Evolutionary conservation across 1,140 invertebrate genomes (phyloP), one percentile per base, ranked within the genome.

Genomic region (Diorhabda carinulata): DNA sequence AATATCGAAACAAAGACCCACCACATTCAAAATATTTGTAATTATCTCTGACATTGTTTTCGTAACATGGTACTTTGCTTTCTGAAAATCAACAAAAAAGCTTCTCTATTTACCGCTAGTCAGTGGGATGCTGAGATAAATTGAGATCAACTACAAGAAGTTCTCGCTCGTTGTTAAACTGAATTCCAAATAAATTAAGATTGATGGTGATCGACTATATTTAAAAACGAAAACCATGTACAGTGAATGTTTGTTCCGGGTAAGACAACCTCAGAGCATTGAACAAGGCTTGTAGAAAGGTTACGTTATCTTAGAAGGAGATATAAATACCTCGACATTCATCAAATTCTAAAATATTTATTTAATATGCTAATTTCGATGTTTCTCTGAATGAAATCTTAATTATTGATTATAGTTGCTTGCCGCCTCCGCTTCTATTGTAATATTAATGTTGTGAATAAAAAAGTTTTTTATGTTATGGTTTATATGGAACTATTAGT

Each of bases 361-460:
- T 52, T 52, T 52, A 52, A 52, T 52, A 52, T 52, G 47, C 47
- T 52, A 52, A 52, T 52, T n/a, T 52, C n/a, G 47, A 52, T n/a
- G 47, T 52, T 6, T 52, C 47, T 52, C 47, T 52, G n/a, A 52
- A 8, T n/a, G 6, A 52, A 52, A 52, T 52, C n/a, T 52, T 52
- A 52, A 52, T 52, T 52, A 52, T 52, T 52, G 2, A 52, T 52
- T 52, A 3, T 52, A n/a, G 25, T 25, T 25, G 25, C 25, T 25
- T 1, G 25, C 25, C 25, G 25, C 25, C 25, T 25, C 25, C 25
- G 25, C 25, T 25, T 25, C 25, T 25, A 25, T 25, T 25, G 25
- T 25, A 25, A 25, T 25, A 25, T 25, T 25, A 25, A 25, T 25
- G 25, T 25, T 25, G 25, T 25, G 25, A 25, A 25, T 25, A 25